These are phyloP conservation scores for Pristionchus maxplancki DNA, from an alignment of 2,888 invertebrate genomes.

Conservation along the genomic window DNA sequence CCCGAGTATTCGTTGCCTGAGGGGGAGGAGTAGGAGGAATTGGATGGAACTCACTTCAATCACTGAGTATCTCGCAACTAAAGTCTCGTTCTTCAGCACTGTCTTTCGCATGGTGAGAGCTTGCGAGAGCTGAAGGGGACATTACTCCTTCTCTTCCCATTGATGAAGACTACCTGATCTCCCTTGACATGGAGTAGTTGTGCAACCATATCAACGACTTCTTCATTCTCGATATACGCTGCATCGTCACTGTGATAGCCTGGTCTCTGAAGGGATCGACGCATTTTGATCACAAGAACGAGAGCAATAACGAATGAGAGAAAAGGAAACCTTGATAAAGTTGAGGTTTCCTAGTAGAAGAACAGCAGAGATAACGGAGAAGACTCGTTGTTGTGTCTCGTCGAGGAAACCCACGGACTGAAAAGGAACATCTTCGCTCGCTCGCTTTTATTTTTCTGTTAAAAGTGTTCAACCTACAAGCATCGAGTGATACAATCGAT, in stretches of 20 bases:
- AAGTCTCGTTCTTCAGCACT: slow-evolving; percentile 80
- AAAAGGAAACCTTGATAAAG: slow-evolving; percentile 79
- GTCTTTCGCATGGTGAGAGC: slow-evolving; percentile 73
- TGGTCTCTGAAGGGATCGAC: slow-evolving; percentile 84
- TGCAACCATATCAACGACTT: slow-evolving; percentile 88
- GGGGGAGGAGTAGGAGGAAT: slow-evolving; percentile 2
- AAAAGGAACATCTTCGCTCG: neutral
- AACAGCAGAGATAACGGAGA: slow-evolving; percentile 94
- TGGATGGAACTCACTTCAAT: slow-evolving; percentile 80
- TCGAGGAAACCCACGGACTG: slow-evolving; percentile 86
- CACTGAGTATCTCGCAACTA: slow-evolving; percentile 91
- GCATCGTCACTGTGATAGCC: slow-evolving; percentile 95
- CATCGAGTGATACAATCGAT: slow-evolving; percentile 94
- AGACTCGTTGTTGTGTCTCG: slow-evolving; percentile 90
- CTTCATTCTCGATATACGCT: slow-evolving; percentile 91
- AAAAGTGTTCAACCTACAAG: slow-evolving; percentile 80
- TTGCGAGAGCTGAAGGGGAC: slow-evolving; percentile 52
- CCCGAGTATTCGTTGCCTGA: slow-evolving; percentile 90
- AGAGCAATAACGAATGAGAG: no score
- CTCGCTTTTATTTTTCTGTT: neutral
- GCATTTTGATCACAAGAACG: neutral
- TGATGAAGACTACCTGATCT: slow-evolving; percentile 87
- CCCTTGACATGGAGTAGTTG: slow-evolving; percentile 86
- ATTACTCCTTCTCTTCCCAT: no score
- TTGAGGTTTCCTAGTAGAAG: slow-evolving; percentile 87